Base-by-base conservation (phyloP, 2,888 invertebrate species). In the Morinoia aosen region DNA sequence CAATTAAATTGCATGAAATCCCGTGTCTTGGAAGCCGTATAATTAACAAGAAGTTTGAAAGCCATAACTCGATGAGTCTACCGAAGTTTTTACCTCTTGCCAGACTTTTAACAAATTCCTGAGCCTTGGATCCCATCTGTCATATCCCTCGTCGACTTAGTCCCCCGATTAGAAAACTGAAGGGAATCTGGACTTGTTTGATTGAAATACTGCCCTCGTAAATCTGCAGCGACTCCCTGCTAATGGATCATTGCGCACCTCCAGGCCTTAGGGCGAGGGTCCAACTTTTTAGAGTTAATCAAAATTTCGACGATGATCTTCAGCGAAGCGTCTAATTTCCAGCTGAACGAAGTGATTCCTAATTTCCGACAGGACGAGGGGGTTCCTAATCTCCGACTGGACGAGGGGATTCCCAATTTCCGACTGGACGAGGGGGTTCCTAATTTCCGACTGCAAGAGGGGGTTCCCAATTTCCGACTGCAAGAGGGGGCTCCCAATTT, bases 101-200 rank as follows among this genome's bases (percentile, higher is more conserved):
- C 76, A 33, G 76, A 76, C 76, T 76, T 76, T 76, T 76, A 76
- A 8, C 76, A 76, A 76, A 76, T 76, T 76, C 76, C 25, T 76
- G 76, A 76, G 76, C 76, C 76, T 33, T 33, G 19, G 76, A 33
- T 16, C 76, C 76, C 76, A 76, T 76, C 76, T 76, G 19, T 90
- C 90, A 90, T 40, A 90, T 90, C 90, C 40, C 48, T 90, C 40
- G 90, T 39, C 90, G 90, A 90, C 90, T 90, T 48, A 90, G 90
- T 90, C 40, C 90, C 48, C 48, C 40, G 90, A 90, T 48, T 48
- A 39, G 90, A 90, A 90, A 90, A 90, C 90, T 90, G 90, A 90
- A 90, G 90, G 90, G 90, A 90, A 90, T 90, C 39, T 90, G 40
- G 90, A 48, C 90, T 90, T 48, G 48, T 90, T 90, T 90, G 90